phyloP scores from a whole-genome alignment of 2,888 invertebrate genomes.

The Teinopalpus imperialis region DNA sequence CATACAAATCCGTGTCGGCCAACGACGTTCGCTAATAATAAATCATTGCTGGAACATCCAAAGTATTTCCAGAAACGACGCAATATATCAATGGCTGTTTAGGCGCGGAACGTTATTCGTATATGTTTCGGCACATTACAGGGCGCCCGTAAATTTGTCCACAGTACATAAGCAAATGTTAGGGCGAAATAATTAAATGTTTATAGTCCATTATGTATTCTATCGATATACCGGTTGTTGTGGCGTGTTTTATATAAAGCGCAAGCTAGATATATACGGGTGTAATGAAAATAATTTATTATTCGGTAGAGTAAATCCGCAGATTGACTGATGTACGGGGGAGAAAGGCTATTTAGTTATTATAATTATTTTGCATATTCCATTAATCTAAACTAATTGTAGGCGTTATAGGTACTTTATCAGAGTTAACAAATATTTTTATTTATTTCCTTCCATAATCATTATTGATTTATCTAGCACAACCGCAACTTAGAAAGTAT shows the following conservation, averaged over 20 bases:
- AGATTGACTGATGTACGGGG: too few species aligned
- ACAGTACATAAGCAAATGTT: conserved; percentile 16
- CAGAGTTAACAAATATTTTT: too few species aligned
- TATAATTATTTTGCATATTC: too few species aligned
- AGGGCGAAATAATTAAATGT: conserved; percentile 25
- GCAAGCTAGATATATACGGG: background rate
- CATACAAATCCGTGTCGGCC: conserved; percentile 19
- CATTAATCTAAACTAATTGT: too few species aligned
- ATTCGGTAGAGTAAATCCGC: too few species aligned
- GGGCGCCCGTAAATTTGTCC: conserved; percentile 18
- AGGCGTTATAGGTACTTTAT: too few species aligned
- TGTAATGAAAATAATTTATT: too few species aligned
- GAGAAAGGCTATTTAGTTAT: too few species aligned
- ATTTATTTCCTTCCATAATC: too few species aligned
- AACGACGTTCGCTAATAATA: conserved; percentile 31
- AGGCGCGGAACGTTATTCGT: conserved; percentile 23
- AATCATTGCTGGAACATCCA: conserved; percentile 30
- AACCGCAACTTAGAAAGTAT: too few species aligned
- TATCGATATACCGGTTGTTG: background rate
- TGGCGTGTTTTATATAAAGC: conserved; percentile 4
- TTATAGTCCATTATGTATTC: background rate
- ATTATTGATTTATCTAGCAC: too few species aligned
- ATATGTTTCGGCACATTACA: conserved; percentile 28
- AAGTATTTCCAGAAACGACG: conserved; percentile 27
- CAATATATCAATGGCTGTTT: conserved; percentile 29